Base-by-base conservation (phyloP, 2,888 invertebrate species). In the Monopis laevigella region DNA sequence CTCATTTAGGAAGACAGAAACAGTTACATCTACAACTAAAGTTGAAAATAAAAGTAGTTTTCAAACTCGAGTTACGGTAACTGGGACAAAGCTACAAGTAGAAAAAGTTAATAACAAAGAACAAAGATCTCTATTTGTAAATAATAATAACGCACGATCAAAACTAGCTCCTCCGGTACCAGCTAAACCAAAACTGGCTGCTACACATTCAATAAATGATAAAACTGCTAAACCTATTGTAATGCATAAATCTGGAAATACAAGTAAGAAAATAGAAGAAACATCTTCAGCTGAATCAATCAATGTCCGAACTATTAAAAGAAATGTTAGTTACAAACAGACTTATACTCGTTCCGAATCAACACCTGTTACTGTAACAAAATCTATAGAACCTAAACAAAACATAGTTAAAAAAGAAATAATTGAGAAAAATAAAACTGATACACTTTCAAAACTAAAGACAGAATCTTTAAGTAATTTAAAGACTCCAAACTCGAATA, bases 91-190 rank as follows among this genome's bases (percentile, higher is more conserved):
- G 52, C 48, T 48, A 43, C 48, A 48, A 18, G 36, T 45, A 12
- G 50, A 58, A 27, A 65, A 58, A 44, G 51, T 47, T 42, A 44
- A 42, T 38, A 54, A 32, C 4, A 32, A 39, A 26, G 32, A 54
- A 39, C 51, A 51, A 29, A 43, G 46, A 36, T 34, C 11, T 45
- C 11, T 8, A 21, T n/a, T 28, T 14, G 40, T 45, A 41, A 35
- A 32, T 30, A 43, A 58, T 30, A 67, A 63, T 51, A 55, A 69
- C 27, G 58, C 65, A 1, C 86, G 83, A 59, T 62, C 82, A 3
- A 80, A 78, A 59, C 43, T 67, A 44, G 88, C 88, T 8, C 88
- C 88, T 2, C 88, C 88, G 1, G 84, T 88, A 45, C 88, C 88
- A 27, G 74, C 70, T 0, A 88, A 88, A 66, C 88, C 87, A 24